phyloP scores from a whole-genome alignment of 2,113 vertebrate genomes.

The Leucosticte australis region DNA sequence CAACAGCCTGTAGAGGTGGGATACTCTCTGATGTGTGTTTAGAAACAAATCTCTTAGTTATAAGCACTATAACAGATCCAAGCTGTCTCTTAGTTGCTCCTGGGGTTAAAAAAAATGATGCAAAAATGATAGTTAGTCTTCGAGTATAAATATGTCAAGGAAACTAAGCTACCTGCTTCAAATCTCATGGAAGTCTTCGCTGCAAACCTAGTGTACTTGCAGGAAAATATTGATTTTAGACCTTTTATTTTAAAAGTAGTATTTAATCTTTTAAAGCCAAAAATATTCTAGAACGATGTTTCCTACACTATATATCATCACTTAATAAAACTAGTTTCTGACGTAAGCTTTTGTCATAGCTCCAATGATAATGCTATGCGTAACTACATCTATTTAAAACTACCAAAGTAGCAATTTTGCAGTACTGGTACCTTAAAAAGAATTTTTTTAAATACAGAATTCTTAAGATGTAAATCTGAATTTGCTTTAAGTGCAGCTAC shows the following conservation, averaged over 20 bases:
- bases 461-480: neutral
- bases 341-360: neutral
- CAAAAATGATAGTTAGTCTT: neutral
- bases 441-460: neutral
- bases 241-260: neutral
- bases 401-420: neutral
- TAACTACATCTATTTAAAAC: neutral
- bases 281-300: neutral
- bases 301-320: neutral
- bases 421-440: neutral
- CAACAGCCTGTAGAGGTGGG: neutral
- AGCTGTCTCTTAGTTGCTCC: neutral
- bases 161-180: neutral
- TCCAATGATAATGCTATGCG: neutral
- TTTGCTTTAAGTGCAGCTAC: neutral
- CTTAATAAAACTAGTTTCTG: neutral
- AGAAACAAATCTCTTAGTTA: neutral
- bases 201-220: neutral
- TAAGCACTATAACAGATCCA: neutral
- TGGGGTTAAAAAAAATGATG: neutral
- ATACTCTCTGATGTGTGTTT: neutral
- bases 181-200: neutral
- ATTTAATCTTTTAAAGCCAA: neutral
- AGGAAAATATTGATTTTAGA: neutral
- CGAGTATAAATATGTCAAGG: neutral